phyloP scores from a whole-genome alignment of 2,113 vertebrate species.

The Erythrocercus mccallii region DNA sequence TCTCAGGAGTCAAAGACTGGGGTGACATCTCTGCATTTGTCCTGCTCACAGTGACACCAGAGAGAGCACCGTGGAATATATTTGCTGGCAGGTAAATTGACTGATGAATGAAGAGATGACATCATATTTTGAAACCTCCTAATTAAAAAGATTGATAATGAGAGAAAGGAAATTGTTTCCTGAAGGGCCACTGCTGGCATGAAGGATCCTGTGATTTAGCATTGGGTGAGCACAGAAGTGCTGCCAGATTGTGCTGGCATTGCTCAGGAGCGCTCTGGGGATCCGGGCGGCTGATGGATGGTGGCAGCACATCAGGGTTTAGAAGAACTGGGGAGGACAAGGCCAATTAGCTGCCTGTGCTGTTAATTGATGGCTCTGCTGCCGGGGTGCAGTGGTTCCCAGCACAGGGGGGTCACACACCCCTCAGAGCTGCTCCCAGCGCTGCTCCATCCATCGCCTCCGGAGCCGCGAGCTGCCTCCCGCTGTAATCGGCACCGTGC shows the following conservation, averaged over 20 bases:
- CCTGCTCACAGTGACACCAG: not conserved
- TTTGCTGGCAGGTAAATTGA: not conserved
- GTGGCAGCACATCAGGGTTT: not conserved
- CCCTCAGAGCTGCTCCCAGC: not conserved
- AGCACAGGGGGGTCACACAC: not conserved
- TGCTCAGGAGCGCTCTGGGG: not conserved
- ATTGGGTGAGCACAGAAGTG: accelerated
- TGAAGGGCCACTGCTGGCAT: not conserved
- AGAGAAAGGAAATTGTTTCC: not conserved
- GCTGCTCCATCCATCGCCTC: not conserved
- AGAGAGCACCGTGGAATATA: not conserved
- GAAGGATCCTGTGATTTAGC: not conserved
- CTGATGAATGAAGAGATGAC: not conserved
- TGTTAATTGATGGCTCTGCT: not conserved
- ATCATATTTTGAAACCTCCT: not conserved
- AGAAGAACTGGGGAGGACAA: not conserved
- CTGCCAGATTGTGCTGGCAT: not conserved
- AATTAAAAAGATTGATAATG: conserved; percentile 31
- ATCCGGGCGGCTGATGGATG: not conserved
- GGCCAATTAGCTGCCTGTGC: not conserved
- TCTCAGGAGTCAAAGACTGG: not conserved
- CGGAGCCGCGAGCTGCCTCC: not conserved
- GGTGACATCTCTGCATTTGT: not conserved
- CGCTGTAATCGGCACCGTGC: not conserved
- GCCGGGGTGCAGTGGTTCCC: not conserved